A percentile compares a stretch with the other conserved stretches of the same genome.
Conservation (phyloP, 2,797 vertebrate genomes). For the Dendrocincla tyrannina region DNA sequence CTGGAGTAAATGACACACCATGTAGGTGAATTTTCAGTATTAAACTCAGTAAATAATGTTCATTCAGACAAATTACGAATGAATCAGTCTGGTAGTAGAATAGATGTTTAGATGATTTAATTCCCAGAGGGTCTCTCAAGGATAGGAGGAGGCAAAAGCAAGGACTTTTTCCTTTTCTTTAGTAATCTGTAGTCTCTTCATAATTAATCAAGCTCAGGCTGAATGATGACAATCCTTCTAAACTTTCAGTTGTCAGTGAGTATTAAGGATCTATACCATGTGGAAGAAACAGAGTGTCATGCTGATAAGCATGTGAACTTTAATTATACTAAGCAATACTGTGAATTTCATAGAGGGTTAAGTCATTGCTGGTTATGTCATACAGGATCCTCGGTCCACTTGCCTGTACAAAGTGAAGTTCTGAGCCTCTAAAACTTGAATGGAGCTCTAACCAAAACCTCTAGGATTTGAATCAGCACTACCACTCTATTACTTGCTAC, state of each 20-base stretch:
- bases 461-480: not conserved
- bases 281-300: not conserved
- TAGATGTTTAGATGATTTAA: not conserved
- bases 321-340: not conserved
- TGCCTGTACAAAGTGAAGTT: not conserved
- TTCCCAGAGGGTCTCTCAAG: not conserved
- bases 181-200: not conserved
- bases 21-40: not conserved
- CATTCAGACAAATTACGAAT: not conserved
- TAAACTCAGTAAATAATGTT: not conserved
- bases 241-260: not conserved
- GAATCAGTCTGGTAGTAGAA: not conserved
- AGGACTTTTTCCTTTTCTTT: not conserved
- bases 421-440: not conserved
- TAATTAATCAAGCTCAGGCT: not conserved
- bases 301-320: not conserved
- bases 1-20: not conserved
- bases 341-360: not conserved
- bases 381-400: not conserved
- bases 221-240: not conserved
- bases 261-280: not conserved
- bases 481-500: not conserved
- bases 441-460: not conserved
- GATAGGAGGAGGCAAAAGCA: not conserved
- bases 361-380: no score